Percentiles rank a stretch among this genome's conserved stretches.
These are phyloP conservation scores for Laupala kohalensis DNA, from an alignment of 1,140 invertebrate species.

Conservation along the genomic window DNA sequence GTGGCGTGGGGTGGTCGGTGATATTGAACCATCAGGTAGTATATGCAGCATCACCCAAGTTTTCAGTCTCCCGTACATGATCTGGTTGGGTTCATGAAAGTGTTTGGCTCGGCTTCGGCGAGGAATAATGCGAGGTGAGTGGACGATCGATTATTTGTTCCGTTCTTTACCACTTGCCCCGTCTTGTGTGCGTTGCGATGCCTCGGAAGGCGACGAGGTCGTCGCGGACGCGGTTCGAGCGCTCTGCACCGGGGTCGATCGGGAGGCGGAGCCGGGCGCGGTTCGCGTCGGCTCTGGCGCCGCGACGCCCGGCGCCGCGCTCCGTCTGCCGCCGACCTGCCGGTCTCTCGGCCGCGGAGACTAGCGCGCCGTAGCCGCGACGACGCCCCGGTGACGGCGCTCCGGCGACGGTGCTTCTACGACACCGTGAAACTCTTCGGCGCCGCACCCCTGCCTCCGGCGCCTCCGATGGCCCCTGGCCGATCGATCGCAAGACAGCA, in stretches of 20 bases:
- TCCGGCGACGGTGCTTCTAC: neutral
- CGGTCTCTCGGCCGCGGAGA: neutral
- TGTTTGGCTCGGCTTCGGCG: neutral
- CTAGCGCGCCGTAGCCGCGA: neutral
- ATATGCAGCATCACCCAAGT: constrained; percentile 12
- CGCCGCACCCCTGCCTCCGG: neutral
- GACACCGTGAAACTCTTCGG: too few relatives aligned
- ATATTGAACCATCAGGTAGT: constrained; percentile 13
- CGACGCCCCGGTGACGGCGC: too few relatives aligned
- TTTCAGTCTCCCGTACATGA: neutral
- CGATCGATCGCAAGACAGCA: neutral
- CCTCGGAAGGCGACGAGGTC: neutral
- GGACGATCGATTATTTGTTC: neutral
- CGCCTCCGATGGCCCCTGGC: neutral
- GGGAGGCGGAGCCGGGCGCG: too few relatives aligned
- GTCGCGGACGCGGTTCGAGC: too few relatives aligned
- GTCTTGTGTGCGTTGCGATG: neutral
- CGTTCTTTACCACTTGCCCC: neutral
- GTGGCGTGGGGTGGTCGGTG: neutral
- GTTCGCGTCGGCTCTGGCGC: neutral
- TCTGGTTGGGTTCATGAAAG: neutral
- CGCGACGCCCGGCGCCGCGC: too few relatives aligned
- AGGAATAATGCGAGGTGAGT: neutral
- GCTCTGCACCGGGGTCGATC: neutral
- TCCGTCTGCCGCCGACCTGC: too few relatives aligned